These are phyloP conservation scores for Macrophya annulata DNA, from an alignment of 2,888 invertebrate genomes.

Conservation along the genomic window DNA sequence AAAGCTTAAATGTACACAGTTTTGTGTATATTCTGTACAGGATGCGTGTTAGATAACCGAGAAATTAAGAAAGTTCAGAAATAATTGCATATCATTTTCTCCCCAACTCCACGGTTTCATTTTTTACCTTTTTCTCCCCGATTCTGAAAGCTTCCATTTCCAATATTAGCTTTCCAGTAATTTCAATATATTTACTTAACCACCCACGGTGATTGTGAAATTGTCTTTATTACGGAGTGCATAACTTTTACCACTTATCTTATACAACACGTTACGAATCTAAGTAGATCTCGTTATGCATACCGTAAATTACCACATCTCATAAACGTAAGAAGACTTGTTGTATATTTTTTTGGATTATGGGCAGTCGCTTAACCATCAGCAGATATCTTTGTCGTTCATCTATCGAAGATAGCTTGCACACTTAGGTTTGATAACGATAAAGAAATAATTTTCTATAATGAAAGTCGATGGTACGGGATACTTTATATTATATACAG, in stretches of 20 bases:
- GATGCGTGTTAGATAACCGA: neutral
- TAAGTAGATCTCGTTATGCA: neutral
- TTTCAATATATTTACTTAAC: neutral
- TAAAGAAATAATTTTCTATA: too few relatives aligned
- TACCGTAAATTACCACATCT: neutral
- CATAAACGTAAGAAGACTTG: neutral
- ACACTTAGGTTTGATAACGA: neutral
- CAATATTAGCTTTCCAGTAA: neutral
- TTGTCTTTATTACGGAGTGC: neutral
- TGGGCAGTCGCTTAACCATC: neutral
- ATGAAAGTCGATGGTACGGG: too few relatives aligned
- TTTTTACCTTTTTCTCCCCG: neutral
- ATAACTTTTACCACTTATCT: neutral
- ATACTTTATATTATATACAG: neutral
- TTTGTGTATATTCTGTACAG: neutral
- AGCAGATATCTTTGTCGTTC: neutral
- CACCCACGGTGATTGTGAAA: neutral
- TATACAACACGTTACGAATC: neutral
- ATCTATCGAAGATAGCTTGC: neutral
- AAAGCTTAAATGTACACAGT: neutral
- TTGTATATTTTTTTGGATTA: neutral
- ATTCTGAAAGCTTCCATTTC: neutral
- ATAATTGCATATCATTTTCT: neutral
- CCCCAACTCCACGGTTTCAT: neutral
- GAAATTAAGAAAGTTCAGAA: neutral